Conservation (phyloP, 2,113 vertebrate species). For the Poeciliopsis occidentalis region DNA sequence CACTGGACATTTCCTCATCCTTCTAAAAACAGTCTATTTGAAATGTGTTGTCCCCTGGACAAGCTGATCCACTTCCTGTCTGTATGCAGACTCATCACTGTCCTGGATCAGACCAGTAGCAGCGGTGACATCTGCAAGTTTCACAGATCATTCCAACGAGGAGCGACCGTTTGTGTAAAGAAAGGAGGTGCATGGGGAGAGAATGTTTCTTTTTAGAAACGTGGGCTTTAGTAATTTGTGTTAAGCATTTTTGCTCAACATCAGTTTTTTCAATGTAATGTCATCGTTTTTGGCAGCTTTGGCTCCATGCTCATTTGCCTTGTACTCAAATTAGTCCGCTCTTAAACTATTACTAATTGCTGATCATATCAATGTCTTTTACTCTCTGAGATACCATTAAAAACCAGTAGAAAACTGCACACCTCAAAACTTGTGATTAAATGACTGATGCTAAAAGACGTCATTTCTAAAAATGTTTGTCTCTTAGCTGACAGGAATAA, state of each 20-base stretch:
- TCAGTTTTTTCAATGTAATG: neutral
- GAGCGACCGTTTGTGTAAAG: too few relatives aligned
- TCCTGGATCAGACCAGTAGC: too few relatives aligned
- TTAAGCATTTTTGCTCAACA: neutral
- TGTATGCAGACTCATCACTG: too few relatives aligned
- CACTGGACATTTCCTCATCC: neutral
- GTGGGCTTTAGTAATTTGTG: neutral
- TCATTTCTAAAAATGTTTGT: conserved; percentile 7
- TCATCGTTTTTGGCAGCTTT: neutral
- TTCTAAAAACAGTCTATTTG: neutral
- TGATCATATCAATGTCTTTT: conserved; percentile 11
- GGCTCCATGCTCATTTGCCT: neutral
- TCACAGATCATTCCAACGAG: too few relatives aligned
- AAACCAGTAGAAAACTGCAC: conserved; percentile 3
- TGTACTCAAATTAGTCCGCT: neutral
- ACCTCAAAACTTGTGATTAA: conserved; percentile 14
- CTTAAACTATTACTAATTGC: conserved; percentile 13
- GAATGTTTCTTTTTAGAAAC: neutral
- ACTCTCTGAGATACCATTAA: conserved; percentile 12
- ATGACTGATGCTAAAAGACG: too few relatives aligned
- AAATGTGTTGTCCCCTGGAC: neutral
- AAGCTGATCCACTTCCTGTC: too few relatives aligned
- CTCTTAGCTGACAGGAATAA: conserved; percentile 55
- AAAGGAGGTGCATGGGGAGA: too few relatives aligned
- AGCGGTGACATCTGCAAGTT: too few relatives aligned